Base-by-base conservation (phyloP, 2,113 vertebrate species). In the Burhinus bistriatus region DNA sequence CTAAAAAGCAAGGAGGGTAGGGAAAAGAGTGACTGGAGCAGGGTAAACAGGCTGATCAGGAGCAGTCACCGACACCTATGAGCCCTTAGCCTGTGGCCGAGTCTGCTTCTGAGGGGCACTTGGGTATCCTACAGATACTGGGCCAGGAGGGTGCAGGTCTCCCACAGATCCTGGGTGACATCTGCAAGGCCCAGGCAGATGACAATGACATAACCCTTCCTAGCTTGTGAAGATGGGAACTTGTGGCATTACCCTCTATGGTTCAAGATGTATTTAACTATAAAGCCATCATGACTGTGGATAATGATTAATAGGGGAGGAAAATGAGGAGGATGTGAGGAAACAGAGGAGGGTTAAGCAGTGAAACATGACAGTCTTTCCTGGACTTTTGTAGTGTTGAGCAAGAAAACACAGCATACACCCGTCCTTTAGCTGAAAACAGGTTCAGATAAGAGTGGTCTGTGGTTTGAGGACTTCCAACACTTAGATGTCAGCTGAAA, bases 41-140 rank as follows among this genome's bases (percentile, higher is more conserved):
- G 30, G 11, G 30, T 40, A 38, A 80, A n/a, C 5, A 36, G 42
- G 12, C 9, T 75, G 51, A 57, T 58, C 4, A 18, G 54, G 36
- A 38, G 34, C 51, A 72, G 42, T 22, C 65, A 62, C 14, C 6
- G 5, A 19, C 1, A 7, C 25, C 17, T 73, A 3, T 0, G 1
- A 58, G 47, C 21, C 38, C 44, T 49, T n/a, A 59, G 21, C 7
- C 38, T 44, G 3, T 12, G 20, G 20, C 36, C 4, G 4, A 42
- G 22, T 29, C 34, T 83, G 9, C 23, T 36, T 45, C 71, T 78
- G 61, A 75, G 68, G 17, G 61, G 11, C 19, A 20, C 15, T 62
- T 5, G 6, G 21, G 9, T 42, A 45, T 20, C 45, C 57, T 59
- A 6, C 12, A 36, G 36, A 12, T 14, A 16, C 27, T 81, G 29